These are phyloP conservation scores for Zaprionus capensis DNA, from an alignment of 1,140 invertebrate genomes.

Conservation along the genomic window DNA sequence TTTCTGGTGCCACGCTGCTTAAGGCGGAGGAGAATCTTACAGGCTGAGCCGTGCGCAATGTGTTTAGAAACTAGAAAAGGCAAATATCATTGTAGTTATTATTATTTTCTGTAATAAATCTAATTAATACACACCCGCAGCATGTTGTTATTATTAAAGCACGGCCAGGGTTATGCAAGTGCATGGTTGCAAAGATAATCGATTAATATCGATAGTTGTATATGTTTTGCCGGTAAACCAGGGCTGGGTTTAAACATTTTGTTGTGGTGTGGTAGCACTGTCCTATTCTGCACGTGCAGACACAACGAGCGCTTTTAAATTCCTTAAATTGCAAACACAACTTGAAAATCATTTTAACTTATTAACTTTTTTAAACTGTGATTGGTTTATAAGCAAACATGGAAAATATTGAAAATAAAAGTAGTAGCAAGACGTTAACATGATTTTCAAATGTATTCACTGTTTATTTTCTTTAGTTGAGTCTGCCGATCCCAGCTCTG, in stretches of 20 bases:
- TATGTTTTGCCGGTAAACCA: not conserved
- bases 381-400: conserved; percentile 28
- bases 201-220: conserved; percentile 16
- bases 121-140: conserved; percentile 47
- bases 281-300: conserved; percentile 33
- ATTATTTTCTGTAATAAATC: conserved; percentile 43
- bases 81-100: too few species aligned
- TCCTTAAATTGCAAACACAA: conserved; percentile 1
- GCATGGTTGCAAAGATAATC: not conserved
- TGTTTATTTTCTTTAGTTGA: not conserved
- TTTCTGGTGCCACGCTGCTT: conserved; percentile 15
- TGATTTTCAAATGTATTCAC: not conserved
- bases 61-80: conserved; percentile 37
- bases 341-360: not conserved
- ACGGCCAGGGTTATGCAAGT: conserved; percentile 73
- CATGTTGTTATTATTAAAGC: conserved; percentile 56
- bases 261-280: conserved; percentile 28
- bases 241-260: not conserved
- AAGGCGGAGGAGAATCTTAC: conserved; percentile 49
- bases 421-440: conserved; percentile 8
- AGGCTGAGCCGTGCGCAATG: conserved; percentile 45
- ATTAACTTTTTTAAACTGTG: not conserved
- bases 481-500: conserved; percentile 38
- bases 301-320: conserved; percentile 15
- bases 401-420: conserved; percentile 47